These are phyloP conservation scores for Neodiprion pinetum DNA, from an alignment of 1,140 invertebrate genomes.

Conservation along the genomic window DNA sequence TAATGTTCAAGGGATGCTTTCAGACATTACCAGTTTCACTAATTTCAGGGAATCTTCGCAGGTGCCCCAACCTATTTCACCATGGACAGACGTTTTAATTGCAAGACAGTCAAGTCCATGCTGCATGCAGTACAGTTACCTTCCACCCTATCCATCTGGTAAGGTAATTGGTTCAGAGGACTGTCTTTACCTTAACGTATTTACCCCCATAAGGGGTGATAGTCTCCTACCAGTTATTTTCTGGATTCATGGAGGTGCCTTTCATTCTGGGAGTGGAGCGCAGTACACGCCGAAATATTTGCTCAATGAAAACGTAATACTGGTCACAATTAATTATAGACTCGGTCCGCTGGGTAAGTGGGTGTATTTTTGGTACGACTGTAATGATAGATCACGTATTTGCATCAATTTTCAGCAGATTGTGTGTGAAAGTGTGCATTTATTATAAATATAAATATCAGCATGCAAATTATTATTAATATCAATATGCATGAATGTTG, in stretches of 20 bases:
- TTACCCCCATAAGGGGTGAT: constrained; percentile 62
- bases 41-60: background rate
- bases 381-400: no score
- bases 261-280: background rate
- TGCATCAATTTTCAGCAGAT: no score
- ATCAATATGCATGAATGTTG: background rate
- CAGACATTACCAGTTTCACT: no score
- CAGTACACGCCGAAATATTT: constrained; percentile 59
- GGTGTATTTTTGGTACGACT: background rate
- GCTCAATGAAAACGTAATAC: constrained; percentile 59
- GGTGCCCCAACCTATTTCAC: background rate
- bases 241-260: background rate
- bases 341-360: constrained; percentile 54
- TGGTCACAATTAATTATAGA: constrained; percentile 65
- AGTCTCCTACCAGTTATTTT: background rate
- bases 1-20: constrained; percentile 37
- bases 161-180: constrained; percentile 62
- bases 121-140: background rate
- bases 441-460: background rate
- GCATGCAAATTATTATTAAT: background rate
- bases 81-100: background rate
- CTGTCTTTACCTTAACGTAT: constrained; percentile 82
- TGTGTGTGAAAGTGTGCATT: no score
- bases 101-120: background rate
- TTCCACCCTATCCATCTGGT: background rate